These are phyloP conservation scores for Caenorhabditis latens DNA, from an alignment of 1,140 invertebrate genomes.

Conservation along the genomic window DNA sequence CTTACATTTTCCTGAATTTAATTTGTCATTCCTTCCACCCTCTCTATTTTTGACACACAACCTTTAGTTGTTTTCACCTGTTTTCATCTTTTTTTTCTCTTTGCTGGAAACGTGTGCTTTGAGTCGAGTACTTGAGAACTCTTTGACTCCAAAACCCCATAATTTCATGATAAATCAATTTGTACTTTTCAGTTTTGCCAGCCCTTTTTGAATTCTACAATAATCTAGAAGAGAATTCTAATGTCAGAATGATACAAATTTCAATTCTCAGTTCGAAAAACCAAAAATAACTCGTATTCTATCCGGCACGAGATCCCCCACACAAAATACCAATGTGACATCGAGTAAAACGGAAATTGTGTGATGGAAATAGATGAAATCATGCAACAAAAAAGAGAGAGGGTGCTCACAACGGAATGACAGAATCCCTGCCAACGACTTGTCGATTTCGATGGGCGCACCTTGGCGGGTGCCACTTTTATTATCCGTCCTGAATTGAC, in stretches of 20 bases:
- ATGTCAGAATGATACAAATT: too few relatives aligned
- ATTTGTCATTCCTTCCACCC: slow-evolving; percentile 16
- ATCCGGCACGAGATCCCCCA: too few relatives aligned
- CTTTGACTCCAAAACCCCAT: neutral
- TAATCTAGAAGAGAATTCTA: too few relatives aligned
- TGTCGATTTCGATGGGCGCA: slow-evolving; percentile 43
- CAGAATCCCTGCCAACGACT: slow-evolving; percentile 53
- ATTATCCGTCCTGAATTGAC: slow-evolving; percentile 13
- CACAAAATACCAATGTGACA: neutral
- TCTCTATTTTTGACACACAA: slow-evolving; percentile 11
- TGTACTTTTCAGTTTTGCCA: neutral
- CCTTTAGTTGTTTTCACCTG: slow-evolving; percentile 19
- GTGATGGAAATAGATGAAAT: neutral
- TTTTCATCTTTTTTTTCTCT: neutral
- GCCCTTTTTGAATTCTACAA: neutral
- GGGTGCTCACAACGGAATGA: slow-evolving; percentile 47
- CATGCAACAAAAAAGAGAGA: neutral
- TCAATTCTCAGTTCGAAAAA: too few relatives aligned
- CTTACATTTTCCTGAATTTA: neutral
- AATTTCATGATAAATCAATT: neutral
- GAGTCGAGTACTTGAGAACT: neutral
- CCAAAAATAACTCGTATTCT: too few relatives aligned
- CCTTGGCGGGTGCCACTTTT: slow-evolving; percentile 47
- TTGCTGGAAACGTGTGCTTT: neutral
- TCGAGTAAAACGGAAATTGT: slow-evolving; percentile 17